Conservation (phyloP, 92 coral and sea anemone species). For the Zoanthus gigantus region DNA sequence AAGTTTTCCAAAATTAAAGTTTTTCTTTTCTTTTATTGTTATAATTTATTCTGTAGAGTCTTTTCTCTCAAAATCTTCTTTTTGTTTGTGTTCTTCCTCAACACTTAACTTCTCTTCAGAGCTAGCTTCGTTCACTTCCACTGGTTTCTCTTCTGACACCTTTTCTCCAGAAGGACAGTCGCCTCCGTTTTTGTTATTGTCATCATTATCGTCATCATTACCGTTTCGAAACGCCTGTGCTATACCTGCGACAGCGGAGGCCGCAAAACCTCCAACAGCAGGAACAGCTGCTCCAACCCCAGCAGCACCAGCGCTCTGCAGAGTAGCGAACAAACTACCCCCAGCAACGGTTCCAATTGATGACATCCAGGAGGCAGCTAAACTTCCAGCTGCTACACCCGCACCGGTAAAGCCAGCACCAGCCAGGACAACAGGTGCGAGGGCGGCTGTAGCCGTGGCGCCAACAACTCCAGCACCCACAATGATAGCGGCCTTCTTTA, state of each 20-base stretch:
- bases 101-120: not conserved
- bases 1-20: not conserved
- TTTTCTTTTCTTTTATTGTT: not conserved
- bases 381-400: constrained; percentile 21
- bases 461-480: constrained; percentile 25
- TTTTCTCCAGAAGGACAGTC: not conserved
- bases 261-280: not conserved
- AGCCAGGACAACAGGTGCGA: constrained; percentile 23
- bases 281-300: constrained; percentile 27
- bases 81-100: not conserved
- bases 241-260: constrained; percentile 11
- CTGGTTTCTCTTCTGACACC: not conserved
- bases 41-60: not conserved
- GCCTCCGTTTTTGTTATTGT: not conserved
- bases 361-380: constrained; percentile 32
- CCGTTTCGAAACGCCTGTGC: not conserved
- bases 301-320: constrained; percentile 29
- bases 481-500: not conserved
- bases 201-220: not conserved
- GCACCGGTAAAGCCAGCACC: constrained; percentile 11
- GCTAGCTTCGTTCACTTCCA: not conserved
- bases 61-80: not conserved
- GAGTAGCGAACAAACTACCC: constrained; percentile 22
- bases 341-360: constrained; percentile 2
- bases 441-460: constrained; percentile 21